Evolutionary conservation across 2,113 vertebrate species (phyloP).

Genomic region (Atractosteus spatula): DNA sequence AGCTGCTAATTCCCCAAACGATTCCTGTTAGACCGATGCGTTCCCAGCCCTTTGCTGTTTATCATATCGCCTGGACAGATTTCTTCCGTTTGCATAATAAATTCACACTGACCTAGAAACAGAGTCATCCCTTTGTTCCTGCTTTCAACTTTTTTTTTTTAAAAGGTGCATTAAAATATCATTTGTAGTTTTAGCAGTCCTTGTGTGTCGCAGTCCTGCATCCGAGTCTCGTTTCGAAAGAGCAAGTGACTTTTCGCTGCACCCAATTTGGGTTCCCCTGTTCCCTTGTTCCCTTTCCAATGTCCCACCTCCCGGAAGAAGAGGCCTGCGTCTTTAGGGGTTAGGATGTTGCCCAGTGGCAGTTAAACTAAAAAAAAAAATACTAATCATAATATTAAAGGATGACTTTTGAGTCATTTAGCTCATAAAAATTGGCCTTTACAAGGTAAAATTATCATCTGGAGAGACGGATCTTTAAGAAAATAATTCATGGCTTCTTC

Average conservation of each 20-base stretch:
- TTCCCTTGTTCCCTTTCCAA: too few species aligned
- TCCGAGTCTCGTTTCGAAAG: too few species aligned
- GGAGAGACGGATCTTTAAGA: slow-evolving; percentile 87
- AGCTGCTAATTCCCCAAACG: slow-evolving; percentile 10
- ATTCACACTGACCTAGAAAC: neutral
- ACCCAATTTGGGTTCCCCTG: too few species aligned
- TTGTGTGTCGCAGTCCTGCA: too few species aligned
- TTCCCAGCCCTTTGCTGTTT: neutral
- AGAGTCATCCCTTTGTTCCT: neutral
- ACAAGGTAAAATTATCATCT: slow-evolving; percentile 88
- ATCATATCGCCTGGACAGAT: neutral
- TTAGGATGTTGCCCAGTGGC: slow-evolving; percentile 12
- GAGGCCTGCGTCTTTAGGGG: neutral
- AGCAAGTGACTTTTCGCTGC: too few species aligned
- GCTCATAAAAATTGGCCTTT: slow-evolving; percentile 89
- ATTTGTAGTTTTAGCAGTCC: too few species aligned
- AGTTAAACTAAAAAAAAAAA: slow-evolving; percentile 24
- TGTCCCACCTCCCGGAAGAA: neutral
- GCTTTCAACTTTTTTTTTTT: neutral
- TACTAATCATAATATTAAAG: slow-evolving; percentile 63
- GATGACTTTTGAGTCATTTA: slow-evolving; percentile 79
- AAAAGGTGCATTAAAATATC: too few species aligned
- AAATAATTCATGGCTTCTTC: slow-evolving; percentile 88
- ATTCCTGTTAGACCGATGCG: neutral
- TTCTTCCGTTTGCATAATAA: neutral